Evolutionary conservation across 2,888 invertebrate genomes (phyloP), one percentile per base, ranked within the genome.

Genomic region (Heliconius ethilla): DNA sequence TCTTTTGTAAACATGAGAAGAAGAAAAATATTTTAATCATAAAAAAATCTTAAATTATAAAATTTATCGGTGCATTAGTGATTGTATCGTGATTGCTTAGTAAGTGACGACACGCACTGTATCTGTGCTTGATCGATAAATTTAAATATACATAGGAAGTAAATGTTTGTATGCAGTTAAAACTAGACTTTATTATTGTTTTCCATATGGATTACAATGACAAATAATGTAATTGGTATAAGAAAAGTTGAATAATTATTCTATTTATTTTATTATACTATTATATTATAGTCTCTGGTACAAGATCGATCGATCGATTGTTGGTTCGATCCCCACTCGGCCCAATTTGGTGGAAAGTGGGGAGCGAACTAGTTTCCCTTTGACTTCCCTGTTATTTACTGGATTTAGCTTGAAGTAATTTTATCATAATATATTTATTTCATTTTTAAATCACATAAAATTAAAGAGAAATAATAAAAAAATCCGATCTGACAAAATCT

Each of bases 91-190:
- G 69, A 59, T 75, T 27, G 67, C 40, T 67, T 69, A 70, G 76
- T 74, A 74, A 80, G 66, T 76, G 33, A 33, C 55, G 11, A 55
- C 78, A 80, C 70, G 80, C 78, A 76, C 22, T 29, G 29, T 11
- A 51, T 27, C 10, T 29, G 29, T 7, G 55, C 27, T 70, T 59
- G 70, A 73, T 66, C 62, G 40, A 63, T 40, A 22, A 29, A 29
- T 29, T 10, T 29, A 74, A n/a, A 62, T 25, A 73, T 62, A 62
- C 18, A 65, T 25, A 75, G 76, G 55, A 70, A 70, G 51, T 6
- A 55, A 55, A 33, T 25, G 13, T 67, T 37, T 67, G 13, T 25
- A 6, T 67, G 40, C 37, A n/a, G 37, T 22, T n/a, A 59, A 25
- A 15, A 15, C 6, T 51, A 51, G 18, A 3, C 27, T 27, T 70